Percentiles rank a stretch among this genome's conserved stretches.
Evolutionary conservation across 2,888 invertebrate genomes (phyloP).

Genomic region (Mesoligia furuncula): DNA sequence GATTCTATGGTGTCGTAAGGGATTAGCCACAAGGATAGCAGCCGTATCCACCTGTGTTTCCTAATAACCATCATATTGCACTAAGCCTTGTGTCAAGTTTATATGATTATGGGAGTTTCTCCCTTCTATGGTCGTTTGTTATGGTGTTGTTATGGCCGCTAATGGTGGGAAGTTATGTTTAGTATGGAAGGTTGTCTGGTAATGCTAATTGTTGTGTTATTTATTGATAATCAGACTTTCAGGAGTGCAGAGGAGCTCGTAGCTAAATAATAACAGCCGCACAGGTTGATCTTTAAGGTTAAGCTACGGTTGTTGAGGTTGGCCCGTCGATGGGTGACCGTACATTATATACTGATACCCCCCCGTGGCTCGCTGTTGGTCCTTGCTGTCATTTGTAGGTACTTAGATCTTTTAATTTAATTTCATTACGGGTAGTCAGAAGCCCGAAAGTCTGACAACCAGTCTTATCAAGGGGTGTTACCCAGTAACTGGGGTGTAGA

Average conservation of each 20-base stretch:
- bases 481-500: too few species aligned
- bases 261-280: neutral
- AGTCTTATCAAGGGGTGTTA: too few species aligned
- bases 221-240: neutral
- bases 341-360: too few species aligned
- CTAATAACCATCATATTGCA: conserved; percentile 44
- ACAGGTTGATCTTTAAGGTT: too few species aligned
- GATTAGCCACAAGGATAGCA: conserved; percentile 35
- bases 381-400: too few species aligned
- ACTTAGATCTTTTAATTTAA: too few species aligned
- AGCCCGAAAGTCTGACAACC: too few species aligned
- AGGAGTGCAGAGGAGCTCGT: neutral
- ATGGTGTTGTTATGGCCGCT: conserved; percentile 11
- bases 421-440: too few species aligned
- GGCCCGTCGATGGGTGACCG: too few species aligned
- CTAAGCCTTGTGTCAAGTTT: conserved; percentile 42
- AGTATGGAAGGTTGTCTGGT: neutral
- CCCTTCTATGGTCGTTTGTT: conserved; percentile 3
- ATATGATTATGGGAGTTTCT: conserved; percentile 30
- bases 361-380: too few species aligned
- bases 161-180: conserved; percentile 19
- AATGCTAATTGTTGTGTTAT: conserved; percentile 16
- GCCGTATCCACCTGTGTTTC: conserved; percentile 48
- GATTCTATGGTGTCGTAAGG: conserved; percentile 34
- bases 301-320: too few species aligned